Evolutionary conservation across 2,888 invertebrate genomes (phyloP).

Genomic region (Amphipoea lucens): DNA sequence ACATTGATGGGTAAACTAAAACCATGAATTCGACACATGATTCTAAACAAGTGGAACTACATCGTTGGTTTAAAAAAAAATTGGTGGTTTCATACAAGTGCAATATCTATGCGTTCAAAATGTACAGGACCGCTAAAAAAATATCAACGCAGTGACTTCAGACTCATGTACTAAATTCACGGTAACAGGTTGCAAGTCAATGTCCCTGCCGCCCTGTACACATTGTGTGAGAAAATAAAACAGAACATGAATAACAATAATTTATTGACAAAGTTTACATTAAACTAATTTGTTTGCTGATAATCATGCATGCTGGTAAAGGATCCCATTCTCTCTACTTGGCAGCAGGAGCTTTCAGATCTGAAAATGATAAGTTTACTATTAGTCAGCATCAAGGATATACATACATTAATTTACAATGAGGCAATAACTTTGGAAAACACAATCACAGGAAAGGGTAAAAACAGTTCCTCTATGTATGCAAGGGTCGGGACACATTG

Average conservation of each 20-base stretch:
- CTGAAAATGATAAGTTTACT: constrained; percentile 73
- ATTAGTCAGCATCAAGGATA: constrained; percentile 3
- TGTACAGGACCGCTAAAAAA: not conserved
- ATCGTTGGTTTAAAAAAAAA: too few relatives aligned
- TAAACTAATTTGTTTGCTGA: constrained; percentile 74
- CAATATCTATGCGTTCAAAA: not conserved
- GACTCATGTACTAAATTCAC: too few relatives aligned
- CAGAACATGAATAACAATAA: constrained; percentile 60
- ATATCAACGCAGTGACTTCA: too few relatives aligned
- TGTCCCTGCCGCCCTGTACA: not conserved
- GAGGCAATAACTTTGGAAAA: constrained; percentile 13
- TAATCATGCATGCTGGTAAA: constrained; percentile 75
- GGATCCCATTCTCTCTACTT: constrained; percentile 71
- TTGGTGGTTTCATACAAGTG: not conserved
- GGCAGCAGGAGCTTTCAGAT: constrained; percentile 73
- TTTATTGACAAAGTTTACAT: constrained; percentile 73
- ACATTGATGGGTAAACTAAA: not conserved
- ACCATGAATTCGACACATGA: not conserved
- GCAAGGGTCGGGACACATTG: not conserved
- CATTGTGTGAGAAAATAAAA: constrained; percentile 15
- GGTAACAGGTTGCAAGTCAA: not conserved
- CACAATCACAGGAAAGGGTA: constrained; percentile 2
- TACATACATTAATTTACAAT: not conserved
- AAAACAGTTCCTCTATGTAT: constrained; percentile 23
- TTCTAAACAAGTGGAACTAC: not conserved